Evolutionary conservation across 2,888 invertebrate genomes (phyloP).

Genomic region (Drosophila vallismaia): DNA sequence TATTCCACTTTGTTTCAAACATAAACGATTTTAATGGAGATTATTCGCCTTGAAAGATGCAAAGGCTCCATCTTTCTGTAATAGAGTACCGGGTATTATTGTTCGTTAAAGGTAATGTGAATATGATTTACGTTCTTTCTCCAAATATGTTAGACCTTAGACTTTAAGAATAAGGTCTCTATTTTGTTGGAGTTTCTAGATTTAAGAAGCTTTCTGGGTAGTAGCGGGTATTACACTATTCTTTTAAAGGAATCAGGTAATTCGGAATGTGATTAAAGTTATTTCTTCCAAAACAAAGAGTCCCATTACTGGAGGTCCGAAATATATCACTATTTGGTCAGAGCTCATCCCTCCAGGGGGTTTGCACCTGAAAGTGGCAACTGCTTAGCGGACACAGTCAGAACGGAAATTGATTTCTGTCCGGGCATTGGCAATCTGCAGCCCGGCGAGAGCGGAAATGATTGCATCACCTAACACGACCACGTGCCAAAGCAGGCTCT

Average conservation of each 20-base stretch:
- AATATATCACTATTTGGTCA: neutral
- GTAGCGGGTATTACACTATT: neutral
- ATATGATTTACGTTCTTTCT: no score
- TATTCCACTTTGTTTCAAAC: no score
- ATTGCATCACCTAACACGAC: slow-evolving; percentile 73
- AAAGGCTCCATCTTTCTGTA: no score
- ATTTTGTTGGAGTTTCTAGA: no score
- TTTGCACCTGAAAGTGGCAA: neutral
- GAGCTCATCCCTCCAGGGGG: neutral
- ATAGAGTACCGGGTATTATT: no score
- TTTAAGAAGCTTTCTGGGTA: neutral
- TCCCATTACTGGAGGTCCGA: neutral
- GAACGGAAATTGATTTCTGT: slow-evolving; percentile 76
- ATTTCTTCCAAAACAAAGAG: no score
- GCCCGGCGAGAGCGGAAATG: slow-evolving; percentile 72
- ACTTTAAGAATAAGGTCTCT: no score
- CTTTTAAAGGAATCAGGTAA: neutral
- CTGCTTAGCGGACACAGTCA: neutral
- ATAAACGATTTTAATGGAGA: no score
- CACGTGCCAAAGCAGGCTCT: slow-evolving; percentile 54
- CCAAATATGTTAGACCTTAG: no score
- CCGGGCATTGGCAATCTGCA: slow-evolving; percentile 61
- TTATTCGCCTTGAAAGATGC: no score
- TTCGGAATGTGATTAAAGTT: no score
- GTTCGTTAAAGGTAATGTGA: no score